Percentiles rank a stretch among this genome's conserved stretches.
phyloP scores from a whole-genome alignment of 2,113 vertebrate genomes.

The Tragulus kanchil region DNA sequence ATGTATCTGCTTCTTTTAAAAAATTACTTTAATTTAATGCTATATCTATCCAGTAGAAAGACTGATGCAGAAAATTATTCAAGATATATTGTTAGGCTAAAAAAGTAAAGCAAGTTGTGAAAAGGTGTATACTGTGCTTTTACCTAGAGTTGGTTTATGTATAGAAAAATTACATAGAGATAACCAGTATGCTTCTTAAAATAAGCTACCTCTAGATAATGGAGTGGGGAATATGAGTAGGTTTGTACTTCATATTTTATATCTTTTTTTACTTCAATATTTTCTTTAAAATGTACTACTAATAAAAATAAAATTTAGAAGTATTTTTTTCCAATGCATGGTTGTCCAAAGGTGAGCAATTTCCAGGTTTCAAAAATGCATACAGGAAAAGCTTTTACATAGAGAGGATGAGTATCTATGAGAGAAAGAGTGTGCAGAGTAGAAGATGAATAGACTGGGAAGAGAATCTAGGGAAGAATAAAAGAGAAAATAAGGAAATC shows the following conservation, averaged over 20 bases:
- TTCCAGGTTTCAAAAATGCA: neutral
- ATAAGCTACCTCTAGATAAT: neutral
- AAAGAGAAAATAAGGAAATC: neutral
- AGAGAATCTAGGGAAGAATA: neutral
- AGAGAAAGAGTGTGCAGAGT: neutral
- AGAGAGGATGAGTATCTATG: neutral
- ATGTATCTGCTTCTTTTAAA: neutral
- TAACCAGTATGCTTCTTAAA: neutral
- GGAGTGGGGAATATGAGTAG: neutral
- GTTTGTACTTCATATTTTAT: neutral
- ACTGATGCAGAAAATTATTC: neutral
- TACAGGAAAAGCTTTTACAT: neutral
- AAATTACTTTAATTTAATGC: neutral
- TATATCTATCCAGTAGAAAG: neutral
- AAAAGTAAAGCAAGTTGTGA: neutral
- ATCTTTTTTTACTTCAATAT: neutral
- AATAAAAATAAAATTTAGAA: constrained; percentile 20
- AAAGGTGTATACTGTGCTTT: neutral
- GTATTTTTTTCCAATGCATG: neutral
- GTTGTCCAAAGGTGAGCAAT: neutral
- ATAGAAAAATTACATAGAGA: neutral
- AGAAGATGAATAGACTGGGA: neutral
- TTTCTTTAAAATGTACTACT: neutral
- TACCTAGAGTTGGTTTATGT: neutral
- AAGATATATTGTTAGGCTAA: neutral